phyloP scores from a whole-genome alignment of 1,140 invertebrate species.

The Daktulosphaira vitifoliae region DNA sequence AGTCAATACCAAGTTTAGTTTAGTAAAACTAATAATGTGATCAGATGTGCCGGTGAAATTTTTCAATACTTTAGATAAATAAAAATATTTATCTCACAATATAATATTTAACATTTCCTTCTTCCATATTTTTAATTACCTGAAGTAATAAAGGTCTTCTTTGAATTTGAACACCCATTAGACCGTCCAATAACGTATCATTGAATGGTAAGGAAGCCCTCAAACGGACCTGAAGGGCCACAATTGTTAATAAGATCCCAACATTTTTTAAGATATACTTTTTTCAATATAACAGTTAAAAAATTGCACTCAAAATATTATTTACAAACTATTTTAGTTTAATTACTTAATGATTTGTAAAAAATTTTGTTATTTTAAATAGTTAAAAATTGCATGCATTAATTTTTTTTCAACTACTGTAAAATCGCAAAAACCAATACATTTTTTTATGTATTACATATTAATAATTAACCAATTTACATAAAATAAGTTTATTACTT shows the following conservation, averaged over 20 bases:
- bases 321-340: too few species aligned
- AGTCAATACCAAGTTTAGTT: constrained; percentile 24
- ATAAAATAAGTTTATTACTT: constrained; percentile 12
- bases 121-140: constrained; percentile 48
- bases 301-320: too few species aligned
- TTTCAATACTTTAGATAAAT: too few species aligned
- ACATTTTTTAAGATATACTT: constrained; percentile 5
- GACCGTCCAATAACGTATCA: constrained; percentile 9
- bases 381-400: constrained; percentile 16
- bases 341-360: not conserved
- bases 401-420: too few species aligned
- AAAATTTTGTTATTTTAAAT: not conserved
- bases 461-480: too few species aligned
- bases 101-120: too few species aligned
- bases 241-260: constrained; percentile 29
- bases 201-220: constrained; percentile 15
- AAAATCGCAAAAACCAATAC: too few species aligned
- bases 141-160: constrained; percentile 63
- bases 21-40: too few species aligned
- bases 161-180: constrained; percentile 19
- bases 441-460: too few species aligned
- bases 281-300: not conserved
- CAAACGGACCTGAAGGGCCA: constrained; percentile 31
- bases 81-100: too few species aligned
- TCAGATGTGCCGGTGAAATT: too few species aligned